Conservation (phyloP, 2,888 invertebrate genomes). For the Lacanobia wlatinum region DNA sequence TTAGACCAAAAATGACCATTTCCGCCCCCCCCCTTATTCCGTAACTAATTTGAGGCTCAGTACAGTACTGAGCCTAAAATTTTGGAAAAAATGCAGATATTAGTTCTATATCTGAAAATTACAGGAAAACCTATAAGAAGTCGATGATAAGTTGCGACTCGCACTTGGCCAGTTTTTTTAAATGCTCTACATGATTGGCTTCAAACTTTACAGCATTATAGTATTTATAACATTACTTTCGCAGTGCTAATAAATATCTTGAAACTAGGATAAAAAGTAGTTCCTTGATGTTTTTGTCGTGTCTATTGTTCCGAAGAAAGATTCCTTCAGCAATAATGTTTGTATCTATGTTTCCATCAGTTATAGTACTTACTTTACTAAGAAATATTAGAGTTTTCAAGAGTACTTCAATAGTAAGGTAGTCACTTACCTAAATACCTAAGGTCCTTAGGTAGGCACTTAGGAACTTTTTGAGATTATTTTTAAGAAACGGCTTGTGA, state of each 20-base stretch:
- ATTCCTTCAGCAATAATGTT: constrained; percentile 2
- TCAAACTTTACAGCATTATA: constrained; percentile 54
- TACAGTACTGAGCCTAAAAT: too few species aligned
- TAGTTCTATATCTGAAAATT: too few species aligned
- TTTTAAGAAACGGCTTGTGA: neutral
- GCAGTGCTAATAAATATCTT: neutral
- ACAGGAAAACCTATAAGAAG: too few species aligned
- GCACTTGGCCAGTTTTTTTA: too few species aligned
- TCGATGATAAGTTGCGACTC: too few species aligned
- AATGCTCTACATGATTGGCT: neutral
- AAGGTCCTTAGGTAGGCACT: too few species aligned
- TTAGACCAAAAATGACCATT: too few species aligned
- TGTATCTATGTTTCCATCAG: neutral
- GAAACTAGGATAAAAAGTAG: constrained; percentile 2
- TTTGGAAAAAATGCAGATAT: too few species aligned
- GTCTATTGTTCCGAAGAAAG: constrained; percentile 10
- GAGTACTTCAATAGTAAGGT: too few species aligned
- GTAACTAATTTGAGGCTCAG: too few species aligned
- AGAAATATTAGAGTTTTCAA: constrained; percentile 5
- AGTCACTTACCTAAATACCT: neutral
- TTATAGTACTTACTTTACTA: neutral
- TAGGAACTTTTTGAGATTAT: neutral
- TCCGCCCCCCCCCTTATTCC: too few species aligned
- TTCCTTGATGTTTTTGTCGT: neutral
- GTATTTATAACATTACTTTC: constrained; percentile 45